Percentiles rank a stretch among this genome's conserved stretches.
phyloP scores from a whole-genome alignment of 2,797 vertebrate species.

The Catamblyrhynchus diadema region DNA sequence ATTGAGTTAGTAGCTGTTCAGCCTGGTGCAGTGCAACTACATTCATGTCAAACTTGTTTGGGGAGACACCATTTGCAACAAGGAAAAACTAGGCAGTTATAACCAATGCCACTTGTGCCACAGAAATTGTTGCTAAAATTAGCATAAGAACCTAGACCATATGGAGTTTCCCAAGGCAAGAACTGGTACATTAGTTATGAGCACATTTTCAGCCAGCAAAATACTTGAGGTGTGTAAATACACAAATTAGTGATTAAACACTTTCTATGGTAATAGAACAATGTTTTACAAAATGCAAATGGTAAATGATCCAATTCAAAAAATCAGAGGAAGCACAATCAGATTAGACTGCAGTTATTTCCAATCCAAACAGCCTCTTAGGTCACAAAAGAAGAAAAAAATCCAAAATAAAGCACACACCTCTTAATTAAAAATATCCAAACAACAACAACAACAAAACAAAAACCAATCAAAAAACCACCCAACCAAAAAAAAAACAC shows the following conservation, averaged over 20 bases:
- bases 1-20: conserved; percentile 14
- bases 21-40: neutral
- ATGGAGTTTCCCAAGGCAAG: conserved; percentile 9
- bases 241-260: neutral
- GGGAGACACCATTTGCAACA: neutral
- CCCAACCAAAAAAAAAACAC: neutral
- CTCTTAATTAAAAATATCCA: neutral
- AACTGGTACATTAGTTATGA: neutral
- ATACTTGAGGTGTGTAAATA: conserved; percentile 6
- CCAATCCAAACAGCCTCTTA: neutral
- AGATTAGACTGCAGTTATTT: neutral
- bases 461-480: neutral
- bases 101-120: neutral
- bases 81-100: neutral
- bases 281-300: conserved; percentile 3
- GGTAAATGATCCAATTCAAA: neutral
- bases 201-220: neutral
- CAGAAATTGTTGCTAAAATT: conserved; percentile 14
- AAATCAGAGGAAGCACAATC: neutral
- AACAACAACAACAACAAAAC: neutral
- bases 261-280: neutral
- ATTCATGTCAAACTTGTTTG: neutral
- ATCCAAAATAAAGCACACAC: neutral
- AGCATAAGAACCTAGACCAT: neutral
- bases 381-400: neutral